Evolutionary conservation across 2,888 invertebrate genomes (phyloP).

Genomic region (Leuctra nigra): DNA sequence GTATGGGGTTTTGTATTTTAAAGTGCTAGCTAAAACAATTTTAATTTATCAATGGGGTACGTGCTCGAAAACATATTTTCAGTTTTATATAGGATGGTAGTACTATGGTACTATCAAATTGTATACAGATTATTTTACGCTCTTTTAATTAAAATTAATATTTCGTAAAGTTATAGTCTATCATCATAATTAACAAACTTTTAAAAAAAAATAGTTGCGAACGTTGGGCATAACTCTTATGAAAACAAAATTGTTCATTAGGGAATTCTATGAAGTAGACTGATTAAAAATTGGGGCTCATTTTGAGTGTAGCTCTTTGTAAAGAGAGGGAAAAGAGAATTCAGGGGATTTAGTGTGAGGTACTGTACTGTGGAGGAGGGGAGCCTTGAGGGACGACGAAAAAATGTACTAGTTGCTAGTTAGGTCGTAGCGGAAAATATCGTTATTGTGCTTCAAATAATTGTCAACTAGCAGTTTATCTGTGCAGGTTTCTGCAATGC

Average conservation of each 20-base stretch:
- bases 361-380: conserved; percentile 16
- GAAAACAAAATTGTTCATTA: conserved; percentile 28
- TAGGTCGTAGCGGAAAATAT: too few species aligned
- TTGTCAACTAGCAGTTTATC: too few species aligned
- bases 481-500: too few species aligned
- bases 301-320: conserved; percentile 11
- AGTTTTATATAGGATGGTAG: too few species aligned
- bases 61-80: conserved; percentile 7
- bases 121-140: conserved; percentile 14
- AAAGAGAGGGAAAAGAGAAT: conserved; percentile 8
- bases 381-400: too few species aligned
- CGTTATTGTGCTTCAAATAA: too few species aligned
- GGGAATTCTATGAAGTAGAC: conserved; percentile 26
- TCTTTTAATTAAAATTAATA: conserved; percentile 16
- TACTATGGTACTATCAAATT: conserved; percentile 4
- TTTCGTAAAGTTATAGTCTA: conserved; percentile 17
- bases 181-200: conserved; percentile 27
- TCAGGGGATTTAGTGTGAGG: conserved; percentile 12
- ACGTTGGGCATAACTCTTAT: conserved; percentile 23
- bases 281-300: conserved; percentile 24
- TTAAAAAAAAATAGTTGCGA: conserved; percentile 23
- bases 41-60: conserved; percentile 10
- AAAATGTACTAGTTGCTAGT: too few species aligned
- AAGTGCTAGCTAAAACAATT: conserved; percentile 7
- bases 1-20: too few species aligned